Conservation (phyloP, 2,797 vertebrate genomes). For the Ptychadena robeensis region DNA sequence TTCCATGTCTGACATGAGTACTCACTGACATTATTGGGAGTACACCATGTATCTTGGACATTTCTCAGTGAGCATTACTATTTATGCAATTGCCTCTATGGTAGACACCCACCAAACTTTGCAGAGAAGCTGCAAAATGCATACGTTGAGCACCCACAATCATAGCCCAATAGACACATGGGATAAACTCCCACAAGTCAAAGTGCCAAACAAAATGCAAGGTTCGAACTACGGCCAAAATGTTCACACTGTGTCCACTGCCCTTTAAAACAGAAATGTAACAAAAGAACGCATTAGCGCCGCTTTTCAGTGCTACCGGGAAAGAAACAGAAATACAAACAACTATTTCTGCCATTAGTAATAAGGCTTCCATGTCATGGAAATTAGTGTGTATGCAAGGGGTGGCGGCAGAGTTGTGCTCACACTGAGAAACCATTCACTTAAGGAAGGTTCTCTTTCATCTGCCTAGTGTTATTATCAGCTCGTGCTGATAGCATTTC, state of each 20-base stretch:
- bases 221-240: background rate
- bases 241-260: conserved; percentile 62
- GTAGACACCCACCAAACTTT: background rate
- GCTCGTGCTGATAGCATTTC: conserved; percentile 28
- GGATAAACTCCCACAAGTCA: background rate
- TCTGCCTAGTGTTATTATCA: conserved; percentile 58
- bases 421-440: conserved; percentile 4
- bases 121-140: background rate
- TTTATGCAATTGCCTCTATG: background rate
- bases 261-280: conserved; percentile 59
- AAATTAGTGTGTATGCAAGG: background rate
- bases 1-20: background rate
- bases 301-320: conserved; percentile 64
- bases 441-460: conserved; percentile 16
- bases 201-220: background rate
- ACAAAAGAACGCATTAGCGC: conserved; percentile 62
- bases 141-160: background rate
- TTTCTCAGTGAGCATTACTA: background rate
- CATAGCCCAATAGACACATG: background rate
- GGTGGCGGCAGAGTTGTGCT: conserved; percentile 6
- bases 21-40: background rate
- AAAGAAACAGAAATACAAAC: conserved; percentile 47
- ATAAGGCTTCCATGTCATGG: conserved; percentile 63
- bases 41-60: background rate
- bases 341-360: conserved; percentile 63